Evolutionary conservation across 2,888 invertebrate species (phyloP), one percentile per base, ranked within the genome.

Genomic region (Zaprionus bogoriensis): DNA sequence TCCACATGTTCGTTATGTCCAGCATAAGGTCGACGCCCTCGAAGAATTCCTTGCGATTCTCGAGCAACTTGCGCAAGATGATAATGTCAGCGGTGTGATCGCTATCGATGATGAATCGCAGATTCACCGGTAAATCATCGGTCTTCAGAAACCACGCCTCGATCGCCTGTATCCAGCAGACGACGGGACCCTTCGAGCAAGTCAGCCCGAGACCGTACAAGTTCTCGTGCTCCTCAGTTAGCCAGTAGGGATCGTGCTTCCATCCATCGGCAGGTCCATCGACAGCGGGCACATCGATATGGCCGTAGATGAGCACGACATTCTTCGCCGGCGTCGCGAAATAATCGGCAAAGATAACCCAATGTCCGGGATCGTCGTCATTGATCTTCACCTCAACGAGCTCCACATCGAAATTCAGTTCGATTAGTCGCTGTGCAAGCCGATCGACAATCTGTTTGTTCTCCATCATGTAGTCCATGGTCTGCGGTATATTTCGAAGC

Each of bases 261-360:
- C 75, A 76, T 0, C 30, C 25, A 7, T 53, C 63, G 0, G 2
- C 4, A 1, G 0, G 2, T 0, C 0, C n/a, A n/a, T n/a, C 5
- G 3, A 72, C 72, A 0, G 20, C 3, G 6, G 27, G 41, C 4
- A 76, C 76, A 17, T 63, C 60, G 7, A 67, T 44, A 22, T 63
- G 25, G 0, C 76, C 79, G 10, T 75, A 74, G 10, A 78, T 39
- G 2, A 75, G 53, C 42, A 75, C 38, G 17, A 72, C 42, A 22
- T 78, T 67, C n/a, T 75, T 78, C 17, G 44, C 44, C 0, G 79
- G 64, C 0, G 68, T 65, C 0, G 64, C 60, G 14, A 75, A 76
- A n/a, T 78, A 72, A 2, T 38, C 52, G 60, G 76, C 79, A 36
- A 78, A 75, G 4, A 76, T 46, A 4, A 61, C 47, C 38, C 45